These are phyloP conservation scores for Euclidia mi DNA, from an alignment of 2,888 invertebrate genomes.

Conservation along the genomic window DNA sequence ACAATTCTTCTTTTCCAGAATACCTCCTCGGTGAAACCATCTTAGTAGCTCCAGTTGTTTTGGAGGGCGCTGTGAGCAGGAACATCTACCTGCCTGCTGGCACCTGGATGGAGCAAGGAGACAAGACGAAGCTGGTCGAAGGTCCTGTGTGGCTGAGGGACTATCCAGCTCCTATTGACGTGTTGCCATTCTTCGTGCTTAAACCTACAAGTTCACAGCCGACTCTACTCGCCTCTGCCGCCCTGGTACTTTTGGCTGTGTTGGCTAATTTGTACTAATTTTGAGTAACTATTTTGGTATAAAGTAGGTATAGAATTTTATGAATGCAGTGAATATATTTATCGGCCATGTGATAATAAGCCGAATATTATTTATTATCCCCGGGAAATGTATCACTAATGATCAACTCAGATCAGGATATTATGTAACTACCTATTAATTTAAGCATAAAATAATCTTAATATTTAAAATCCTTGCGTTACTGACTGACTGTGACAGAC, in stretches of 20 bases:
- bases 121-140: background rate
- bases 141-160: background rate
- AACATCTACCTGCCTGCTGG: background rate
- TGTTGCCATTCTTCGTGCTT: background rate
- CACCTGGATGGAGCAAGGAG: background rate
- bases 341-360: too few species aligned
- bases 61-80: background rate
- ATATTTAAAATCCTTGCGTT: too few species aligned
- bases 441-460: too few species aligned
- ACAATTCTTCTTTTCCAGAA: background rate
- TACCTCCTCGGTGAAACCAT: conserved; percentile 6
- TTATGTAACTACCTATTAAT: too few species aligned
- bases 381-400: too few species aligned
- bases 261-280: background rate
- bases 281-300: too few species aligned
- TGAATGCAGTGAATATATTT: too few species aligned
- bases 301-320: too few species aligned
- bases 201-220: background rate
- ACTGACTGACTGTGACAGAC: too few species aligned
- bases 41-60: background rate
- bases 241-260: background rate
- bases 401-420: too few species aligned
- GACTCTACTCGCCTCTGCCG: background rate
- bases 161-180: background rate
- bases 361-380: too few species aligned